Conservation (phyloP, 2,797 vertebrate species). For the Mus spretus region DNA sequence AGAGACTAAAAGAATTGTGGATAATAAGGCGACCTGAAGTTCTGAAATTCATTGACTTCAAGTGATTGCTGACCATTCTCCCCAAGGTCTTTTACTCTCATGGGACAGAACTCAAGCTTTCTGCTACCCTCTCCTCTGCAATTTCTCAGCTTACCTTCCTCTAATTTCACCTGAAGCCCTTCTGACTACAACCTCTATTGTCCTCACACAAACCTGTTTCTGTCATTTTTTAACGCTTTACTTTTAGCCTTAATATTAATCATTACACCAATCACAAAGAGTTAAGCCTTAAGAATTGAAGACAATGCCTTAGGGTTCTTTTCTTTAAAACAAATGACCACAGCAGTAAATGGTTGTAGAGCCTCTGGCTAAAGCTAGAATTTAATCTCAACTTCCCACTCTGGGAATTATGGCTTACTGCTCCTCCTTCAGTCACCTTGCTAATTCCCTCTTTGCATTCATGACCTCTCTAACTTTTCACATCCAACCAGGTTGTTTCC, state of each 20-base stretch:
- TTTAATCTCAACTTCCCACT: background rate
- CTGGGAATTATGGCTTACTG: background rate
- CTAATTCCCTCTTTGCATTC: background rate
- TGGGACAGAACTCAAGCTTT: background rate
- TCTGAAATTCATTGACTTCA: background rate
- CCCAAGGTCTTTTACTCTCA: background rate
- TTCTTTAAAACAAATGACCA: background rate
- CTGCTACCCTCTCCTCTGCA: background rate
- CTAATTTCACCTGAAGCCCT: accelerated
- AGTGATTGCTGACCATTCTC: background rate
- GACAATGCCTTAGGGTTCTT: background rate
- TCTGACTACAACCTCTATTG: background rate
- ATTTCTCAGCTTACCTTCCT: background rate
- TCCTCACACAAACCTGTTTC: background rate
- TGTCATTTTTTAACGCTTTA: background rate
- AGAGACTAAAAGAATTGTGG: slow-evolving; percentile 49
- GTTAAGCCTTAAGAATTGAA: background rate
- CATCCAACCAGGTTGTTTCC: too few relatives aligned
- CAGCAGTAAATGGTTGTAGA: background rate
- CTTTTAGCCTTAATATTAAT: background rate
- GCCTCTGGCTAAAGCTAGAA: background rate
- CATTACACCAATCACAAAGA: background rate
- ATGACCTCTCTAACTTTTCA: background rate
- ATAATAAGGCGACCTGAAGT: slow-evolving; percentile 37
- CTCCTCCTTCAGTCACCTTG: background rate